Evolutionary conservation across 2,797 vertebrate genomes (phyloP).

Genomic region (Forpus xanthops): DNA sequence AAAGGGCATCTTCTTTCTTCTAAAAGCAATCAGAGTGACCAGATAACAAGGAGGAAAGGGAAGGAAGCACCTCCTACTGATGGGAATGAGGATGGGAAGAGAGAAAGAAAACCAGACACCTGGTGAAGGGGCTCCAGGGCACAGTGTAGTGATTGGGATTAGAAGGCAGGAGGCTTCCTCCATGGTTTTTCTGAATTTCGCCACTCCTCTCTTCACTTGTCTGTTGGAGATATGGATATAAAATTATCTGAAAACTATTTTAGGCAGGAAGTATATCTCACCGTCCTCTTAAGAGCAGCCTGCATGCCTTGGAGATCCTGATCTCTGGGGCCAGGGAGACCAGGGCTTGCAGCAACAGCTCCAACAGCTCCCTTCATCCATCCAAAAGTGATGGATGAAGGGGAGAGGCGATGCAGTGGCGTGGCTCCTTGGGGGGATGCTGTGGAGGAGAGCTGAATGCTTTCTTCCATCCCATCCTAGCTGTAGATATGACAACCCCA

Average conservation of each 20-base stretch:
- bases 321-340: not conserved
- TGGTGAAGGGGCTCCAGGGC: not conserved
- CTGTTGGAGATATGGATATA: not conserved
- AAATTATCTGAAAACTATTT: not conserved
- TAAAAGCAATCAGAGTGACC: not conserved
- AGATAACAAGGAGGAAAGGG: not conserved
- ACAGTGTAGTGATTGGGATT: not conserved
- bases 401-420: accelerated
- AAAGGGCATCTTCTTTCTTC: not conserved
- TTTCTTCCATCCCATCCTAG: not conserved
- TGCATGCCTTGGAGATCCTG: not conserved
- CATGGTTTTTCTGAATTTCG: not conserved
- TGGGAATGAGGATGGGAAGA: not conserved
- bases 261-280: not conserved
- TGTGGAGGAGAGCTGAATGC: not conserved
- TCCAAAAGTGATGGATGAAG: not conserved
- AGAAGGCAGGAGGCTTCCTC: not conserved
- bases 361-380: not conserved
- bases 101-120: not conserved
- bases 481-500: not conserved
- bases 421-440: not conserved
- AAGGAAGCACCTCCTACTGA: not conserved
- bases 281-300: not conserved
- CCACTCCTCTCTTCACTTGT: not conserved
- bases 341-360: not conserved